Evolutionary conservation across 2,113 vertebrate genomes (phyloP).

Genomic region (Helogale parvula): DNA sequence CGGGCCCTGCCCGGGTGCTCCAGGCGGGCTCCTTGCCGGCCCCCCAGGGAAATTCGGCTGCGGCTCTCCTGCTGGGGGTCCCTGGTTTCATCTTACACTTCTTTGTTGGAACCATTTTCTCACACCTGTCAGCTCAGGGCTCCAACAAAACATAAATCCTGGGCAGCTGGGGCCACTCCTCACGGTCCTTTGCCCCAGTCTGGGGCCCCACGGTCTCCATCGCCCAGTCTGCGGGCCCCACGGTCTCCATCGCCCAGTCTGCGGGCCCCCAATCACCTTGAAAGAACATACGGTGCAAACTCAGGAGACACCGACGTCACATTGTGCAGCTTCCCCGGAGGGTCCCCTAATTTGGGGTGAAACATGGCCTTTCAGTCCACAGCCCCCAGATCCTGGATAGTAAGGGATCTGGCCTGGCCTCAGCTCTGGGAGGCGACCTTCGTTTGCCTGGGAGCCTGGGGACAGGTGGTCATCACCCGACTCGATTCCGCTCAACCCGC

Average conservation of each 20-base stretch:
- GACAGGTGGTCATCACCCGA: accelerated
- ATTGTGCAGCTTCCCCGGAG: not conserved
- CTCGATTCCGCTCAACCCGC: not conserved
- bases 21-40: accelerated
- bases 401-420: not conserved
- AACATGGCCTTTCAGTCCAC: not conserved
- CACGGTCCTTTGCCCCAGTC: accelerated
- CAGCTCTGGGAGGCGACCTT: not conserved
- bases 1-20: not conserved
- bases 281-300: accelerated
- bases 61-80: too few relatives aligned
- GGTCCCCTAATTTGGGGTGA: not conserved
- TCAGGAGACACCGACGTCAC: accelerated
- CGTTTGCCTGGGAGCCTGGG: accelerated
- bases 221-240: too few relatives aligned
- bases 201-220: too few relatives aligned
- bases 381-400: accelerated
- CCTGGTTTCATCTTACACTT: not conserved
- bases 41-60: accelerated
- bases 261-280: not conserved
- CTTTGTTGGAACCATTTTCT: not conserved
- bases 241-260: too few relatives aligned
- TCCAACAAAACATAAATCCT: not conserved
- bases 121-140: too few relatives aligned
- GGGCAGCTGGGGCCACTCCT: not conserved